Conservation (phyloP, 2,113 vertebrate genomes). For the Oplegnathus fasciatus region DNA sequence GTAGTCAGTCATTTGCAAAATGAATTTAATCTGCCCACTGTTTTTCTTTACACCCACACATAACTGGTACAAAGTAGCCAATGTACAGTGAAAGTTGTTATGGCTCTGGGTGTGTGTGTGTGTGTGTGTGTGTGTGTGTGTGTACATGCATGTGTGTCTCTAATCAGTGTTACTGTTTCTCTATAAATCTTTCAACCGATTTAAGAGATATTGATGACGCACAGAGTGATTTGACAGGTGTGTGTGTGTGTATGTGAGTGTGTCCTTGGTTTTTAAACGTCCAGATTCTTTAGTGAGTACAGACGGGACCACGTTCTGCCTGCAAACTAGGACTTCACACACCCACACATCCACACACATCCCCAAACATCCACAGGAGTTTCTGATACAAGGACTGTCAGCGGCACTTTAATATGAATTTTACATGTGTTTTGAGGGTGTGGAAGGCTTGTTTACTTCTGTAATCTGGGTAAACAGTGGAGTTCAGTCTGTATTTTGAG, state of each 20-base stretch:
- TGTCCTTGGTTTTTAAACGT: conserved; percentile 1
- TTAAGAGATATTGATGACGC: conserved; percentile 11
- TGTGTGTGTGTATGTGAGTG: not conserved
- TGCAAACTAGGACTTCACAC: conserved; percentile 27
- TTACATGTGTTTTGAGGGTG: conserved; percentile 39
- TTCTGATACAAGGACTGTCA: conserved; percentile 9
- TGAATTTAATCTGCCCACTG: not conserved
- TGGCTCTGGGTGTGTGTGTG: no score
- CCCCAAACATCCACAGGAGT: not conserved
- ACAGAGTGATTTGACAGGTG: conserved; percentile 3
- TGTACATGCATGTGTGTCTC: not conserved
- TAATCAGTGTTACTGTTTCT: not conserved
- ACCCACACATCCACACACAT: conserved; percentile 1
- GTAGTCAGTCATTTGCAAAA: not conserved
- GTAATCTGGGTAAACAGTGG: conserved; percentile 24
- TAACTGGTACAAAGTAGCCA: not conserved
- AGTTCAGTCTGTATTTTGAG: conserved; percentile 14
- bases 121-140: not conserved
- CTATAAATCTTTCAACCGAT: not conserved
- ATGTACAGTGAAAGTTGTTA: not conserved
- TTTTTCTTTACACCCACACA: not conserved
- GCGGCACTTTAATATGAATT: conserved; percentile 33
- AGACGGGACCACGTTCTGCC: not conserved
- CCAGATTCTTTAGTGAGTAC: not conserved
- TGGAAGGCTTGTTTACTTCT: conserved; percentile 29